A percentile compares a stretch with the other conserved stretches of the same genome.
Evolutionary conservation across 2,797 vertebrate genomes (phyloP).

Genomic region (Spheniscus humboldti): DNA sequence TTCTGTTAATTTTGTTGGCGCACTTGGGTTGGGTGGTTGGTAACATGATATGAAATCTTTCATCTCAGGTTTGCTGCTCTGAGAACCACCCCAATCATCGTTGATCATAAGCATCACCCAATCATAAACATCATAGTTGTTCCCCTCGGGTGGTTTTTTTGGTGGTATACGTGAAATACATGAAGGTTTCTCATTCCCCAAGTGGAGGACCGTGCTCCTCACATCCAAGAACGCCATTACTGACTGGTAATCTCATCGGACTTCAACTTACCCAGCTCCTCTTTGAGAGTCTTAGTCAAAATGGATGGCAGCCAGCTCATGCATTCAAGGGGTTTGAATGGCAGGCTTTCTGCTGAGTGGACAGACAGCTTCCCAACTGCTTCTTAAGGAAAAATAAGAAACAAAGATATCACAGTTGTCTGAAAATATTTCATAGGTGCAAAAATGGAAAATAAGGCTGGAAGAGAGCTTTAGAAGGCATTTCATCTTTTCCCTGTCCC

Average conservation of each 20-base stretch:
- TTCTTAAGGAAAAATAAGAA: background rate
- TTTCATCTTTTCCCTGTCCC: background rate
- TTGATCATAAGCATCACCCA: background rate
- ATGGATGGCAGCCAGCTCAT: background rate
- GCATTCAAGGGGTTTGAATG: background rate
- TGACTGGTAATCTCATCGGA: background rate
- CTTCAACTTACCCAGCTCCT: background rate
- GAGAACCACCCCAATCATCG: background rate
- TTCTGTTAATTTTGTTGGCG: background rate
- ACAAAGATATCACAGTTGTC: background rate
- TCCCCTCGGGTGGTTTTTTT: background rate
- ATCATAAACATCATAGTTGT: background rate
- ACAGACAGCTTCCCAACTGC: background rate
- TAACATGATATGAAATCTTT: slow-evolving; percentile 33
- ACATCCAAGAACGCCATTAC: background rate
- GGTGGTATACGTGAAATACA: background rate
- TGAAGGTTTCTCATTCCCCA: background rate
- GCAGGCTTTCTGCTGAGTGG: background rate
- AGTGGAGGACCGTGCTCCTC: background rate
- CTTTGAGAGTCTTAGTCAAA: background rate
- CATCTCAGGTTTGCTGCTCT: background rate
- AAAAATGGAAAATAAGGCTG: background rate
- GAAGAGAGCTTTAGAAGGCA: background rate
- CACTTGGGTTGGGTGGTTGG: background rate
- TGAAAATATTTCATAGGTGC: background rate